phyloP scores from a whole-genome alignment of 92 coral and sea anemone genomes.

The Umimayanthus chanpuru region DNA sequence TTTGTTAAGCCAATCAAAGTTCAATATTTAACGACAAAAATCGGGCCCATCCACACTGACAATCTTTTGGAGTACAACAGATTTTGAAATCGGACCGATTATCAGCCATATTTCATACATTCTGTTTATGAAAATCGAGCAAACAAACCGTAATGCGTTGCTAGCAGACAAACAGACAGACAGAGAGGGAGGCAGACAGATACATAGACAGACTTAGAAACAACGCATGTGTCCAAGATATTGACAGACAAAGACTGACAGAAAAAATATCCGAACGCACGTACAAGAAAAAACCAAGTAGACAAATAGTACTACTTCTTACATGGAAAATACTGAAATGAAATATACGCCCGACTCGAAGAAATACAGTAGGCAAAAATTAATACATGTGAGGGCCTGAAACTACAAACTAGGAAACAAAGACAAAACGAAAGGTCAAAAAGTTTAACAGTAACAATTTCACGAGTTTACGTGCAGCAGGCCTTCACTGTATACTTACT shows the following conservation, averaged over 20 bases:
- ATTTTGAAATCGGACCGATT: no score
- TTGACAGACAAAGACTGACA: background rate
- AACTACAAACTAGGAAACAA: background rate
- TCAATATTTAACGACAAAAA: no score
- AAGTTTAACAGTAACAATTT: background rate
- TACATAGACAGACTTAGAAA: no score
- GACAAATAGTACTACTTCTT: no score
- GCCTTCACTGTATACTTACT: slow-evolving; percentile 49
- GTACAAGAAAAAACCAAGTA: background rate
- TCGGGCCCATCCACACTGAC: no score
- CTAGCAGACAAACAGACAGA: background rate
- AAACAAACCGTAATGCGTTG: background rate
- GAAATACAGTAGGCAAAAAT: background rate
- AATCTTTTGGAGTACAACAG: no score
- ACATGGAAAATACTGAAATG: background rate
- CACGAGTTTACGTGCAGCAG: no score
- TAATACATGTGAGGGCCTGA: background rate
- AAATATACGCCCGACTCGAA: no score
- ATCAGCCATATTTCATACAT: no score
- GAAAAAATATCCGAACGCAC: no score
- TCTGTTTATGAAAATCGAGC: no score
- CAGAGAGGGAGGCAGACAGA: background rate
- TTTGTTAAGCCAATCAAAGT: no score
- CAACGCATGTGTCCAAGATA: background rate
- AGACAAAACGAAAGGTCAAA: background rate